phyloP scores from a whole-genome alignment of 2,888 invertebrate species.

The Argyra leucocephala region DNA sequence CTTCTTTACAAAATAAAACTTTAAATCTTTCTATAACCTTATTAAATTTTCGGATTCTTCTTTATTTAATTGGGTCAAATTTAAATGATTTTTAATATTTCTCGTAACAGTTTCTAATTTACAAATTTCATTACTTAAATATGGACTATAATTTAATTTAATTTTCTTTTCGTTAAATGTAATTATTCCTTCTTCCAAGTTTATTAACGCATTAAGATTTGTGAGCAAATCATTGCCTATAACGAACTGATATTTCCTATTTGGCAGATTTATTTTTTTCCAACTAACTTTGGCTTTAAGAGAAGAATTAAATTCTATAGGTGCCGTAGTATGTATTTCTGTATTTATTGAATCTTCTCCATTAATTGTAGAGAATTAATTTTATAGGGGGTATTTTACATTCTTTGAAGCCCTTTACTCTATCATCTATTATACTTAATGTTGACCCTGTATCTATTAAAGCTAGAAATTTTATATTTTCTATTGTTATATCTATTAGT shows the following conservation, averaged over 20 bases:
- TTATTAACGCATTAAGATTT: too few relatives aligned
- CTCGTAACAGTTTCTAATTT: conserved; percentile 15
- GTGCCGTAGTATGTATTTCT: conserved; percentile 2
- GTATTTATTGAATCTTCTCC: background rate
- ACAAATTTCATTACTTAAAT: conserved; percentile 13
- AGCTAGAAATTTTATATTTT: conserved; percentile 5
- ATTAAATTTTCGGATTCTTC: conserved; percentile 4
- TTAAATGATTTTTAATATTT: background rate
- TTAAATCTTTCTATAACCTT: background rate
- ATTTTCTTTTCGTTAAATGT: too few relatives aligned
- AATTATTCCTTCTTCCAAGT: too few relatives aligned
- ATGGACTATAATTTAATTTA: conserved; percentile 13
- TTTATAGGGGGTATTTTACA: background rate
- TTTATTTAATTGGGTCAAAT: background rate
- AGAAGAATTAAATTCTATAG: background rate
- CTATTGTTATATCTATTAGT: too few relatives aligned
- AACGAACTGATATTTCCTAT: background rate
- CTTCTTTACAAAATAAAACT: conserved; percentile 11
- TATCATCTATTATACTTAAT: conserved; percentile 8
- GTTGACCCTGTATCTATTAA: conserved; percentile 12
- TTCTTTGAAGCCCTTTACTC: background rate
- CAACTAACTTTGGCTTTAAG: too few relatives aligned
- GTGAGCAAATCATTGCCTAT: conserved; percentile 12
- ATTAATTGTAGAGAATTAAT: conserved; percentile 2
- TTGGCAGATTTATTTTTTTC: too few relatives aligned